These are phyloP conservation scores for Apodemia hepburni DNA, from an alignment of 2,888 invertebrate genomes.

Conservation along the genomic window DNA sequence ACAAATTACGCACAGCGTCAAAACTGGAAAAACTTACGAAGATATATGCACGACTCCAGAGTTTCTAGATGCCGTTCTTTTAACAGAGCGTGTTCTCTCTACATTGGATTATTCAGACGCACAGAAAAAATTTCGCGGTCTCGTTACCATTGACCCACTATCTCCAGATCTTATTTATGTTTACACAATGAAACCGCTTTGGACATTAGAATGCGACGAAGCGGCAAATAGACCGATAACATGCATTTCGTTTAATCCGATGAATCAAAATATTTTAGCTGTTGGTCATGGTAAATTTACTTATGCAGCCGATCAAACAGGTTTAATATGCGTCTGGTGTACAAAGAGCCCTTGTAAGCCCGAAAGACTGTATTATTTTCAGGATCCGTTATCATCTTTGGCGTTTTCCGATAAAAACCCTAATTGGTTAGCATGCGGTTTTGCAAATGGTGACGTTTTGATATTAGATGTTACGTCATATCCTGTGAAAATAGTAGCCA, in stretches of 20 bases:
- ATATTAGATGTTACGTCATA: constrained; percentile 85
- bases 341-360: constrained; percentile 90
- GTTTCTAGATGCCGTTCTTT: constrained; percentile 82
- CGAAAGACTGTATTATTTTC: constrained; percentile 83
- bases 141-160: constrained; percentile 81
- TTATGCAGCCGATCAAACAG: constrained; percentile 77
- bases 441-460: constrained; percentile 85
- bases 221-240: constrained; percentile 80
- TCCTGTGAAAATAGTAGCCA: constrained; percentile 69
- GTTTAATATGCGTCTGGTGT: constrained; percentile 88
- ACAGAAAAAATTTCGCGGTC: constrained; percentile 86
- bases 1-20: constrained; percentile 18
- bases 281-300: constrained; percentile 86
- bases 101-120: constrained; percentile 83
- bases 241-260: constrained; percentile 83
- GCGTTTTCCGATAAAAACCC: constrained; percentile 85
- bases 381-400: constrained; percentile 83
- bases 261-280: constrained; percentile 86
- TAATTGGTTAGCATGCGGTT: constrained; percentile 87
- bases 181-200: constrained; percentile 83
- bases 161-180: constrained; percentile 82
- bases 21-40: constrained; percentile 45
- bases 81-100: constrained; percentile 86
- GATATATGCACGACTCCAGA: constrained; percentile 47
- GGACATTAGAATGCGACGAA: constrained; percentile 81